Evolutionary conservation across 1,140 invertebrate genomes (phyloP), one percentile per base, ranked within the genome.

Genomic region (Diprion similis): DNA sequence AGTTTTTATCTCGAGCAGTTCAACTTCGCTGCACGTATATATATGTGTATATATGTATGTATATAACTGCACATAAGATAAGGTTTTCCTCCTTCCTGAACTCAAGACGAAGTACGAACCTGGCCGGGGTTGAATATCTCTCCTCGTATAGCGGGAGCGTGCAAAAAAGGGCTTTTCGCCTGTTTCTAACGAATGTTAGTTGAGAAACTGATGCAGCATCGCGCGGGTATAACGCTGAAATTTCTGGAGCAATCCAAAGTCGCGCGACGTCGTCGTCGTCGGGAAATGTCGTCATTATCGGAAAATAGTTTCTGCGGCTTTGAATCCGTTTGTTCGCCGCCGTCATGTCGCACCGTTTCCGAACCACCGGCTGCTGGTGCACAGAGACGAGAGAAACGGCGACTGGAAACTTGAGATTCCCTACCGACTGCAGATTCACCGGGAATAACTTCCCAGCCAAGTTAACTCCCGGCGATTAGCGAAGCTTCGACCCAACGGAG

Each of bases 261-360:
- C 24, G 24, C 2, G 24, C 24, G 24, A 37, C 24, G 2, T 6
- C 24, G 24, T 37, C 2, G 24, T 37, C 24, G 24, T 37, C 24
- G 74, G 71, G 75, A 75, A 79, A 76, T 77, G 78, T 80, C 74
- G 75, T 82, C 79, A 81, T 83, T 84, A 84, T 84, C 80, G 82
- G 80, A 81, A 83, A 83, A 83, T 82, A 81, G 81, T 83, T 82
- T 82, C 77, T 78, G 80, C 77, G 78, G 79, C 77, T 80, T 76
- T 71, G 71, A 77, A 65, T 74, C 64, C 71, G 68, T 70, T 11
- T 70, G 15, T n/a, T 70, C 2, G 11, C 24, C n/a, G 46, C 8
- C 46, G 24, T 37, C 1, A 1, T 6, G 24, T 37, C 24, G 24
- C 24, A 37, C 6, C 24, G 24, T 37, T 37, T 37, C 24, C 24